phyloP scores from a whole-genome alignment of 2,888 invertebrate species.

The Ectropis crepuscularia region DNA sequence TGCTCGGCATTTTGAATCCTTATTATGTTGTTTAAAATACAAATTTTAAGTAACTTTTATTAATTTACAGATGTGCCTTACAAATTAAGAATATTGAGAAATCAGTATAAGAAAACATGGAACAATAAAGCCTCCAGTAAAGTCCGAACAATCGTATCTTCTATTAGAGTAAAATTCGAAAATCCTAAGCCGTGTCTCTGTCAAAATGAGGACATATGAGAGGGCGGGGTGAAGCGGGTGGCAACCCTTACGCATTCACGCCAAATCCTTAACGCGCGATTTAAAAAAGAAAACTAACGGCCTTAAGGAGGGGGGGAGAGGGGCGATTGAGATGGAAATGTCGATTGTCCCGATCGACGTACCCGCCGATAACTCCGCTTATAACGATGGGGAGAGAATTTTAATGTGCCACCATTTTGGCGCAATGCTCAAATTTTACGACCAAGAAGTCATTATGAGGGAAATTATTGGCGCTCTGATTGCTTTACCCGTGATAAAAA shows the following conservation, averaged over 20 bases:
- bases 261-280: constrained; percentile 84
- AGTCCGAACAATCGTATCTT: constrained; percentile 37
- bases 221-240: constrained; percentile 63
- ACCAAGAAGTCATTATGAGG: constrained; percentile 83
- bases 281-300: constrained; percentile 84
- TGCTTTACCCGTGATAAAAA: constrained; percentile 84
- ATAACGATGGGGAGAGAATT: constrained; percentile 84
- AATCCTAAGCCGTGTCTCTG: constrained; percentile 61
- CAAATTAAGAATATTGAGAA: too few relatives aligned
- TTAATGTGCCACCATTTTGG: constrained; percentile 85
- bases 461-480: constrained; percentile 85
- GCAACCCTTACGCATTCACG: constrained; percentile 81
- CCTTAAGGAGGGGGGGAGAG: constrained; percentile 59
- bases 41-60: too few relatives aligned
- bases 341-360: constrained; percentile 78
- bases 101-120: constrained; percentile 36
- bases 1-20: too few relatives aligned
- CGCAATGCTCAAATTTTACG: constrained; percentile 85
- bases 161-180: constrained; percentile 58
- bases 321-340: constrained; percentile 81
- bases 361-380: constrained; percentile 78
- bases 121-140: constrained; percentile 42
- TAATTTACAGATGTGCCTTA: too few relatives aligned
- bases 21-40: too few relatives aligned
- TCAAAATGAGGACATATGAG: constrained; percentile 74